Evolutionary conservation across 1,140 invertebrate species (phyloP), one percentile per base, ranked within the genome.

Genomic region (Drosophila orosa): DNA sequence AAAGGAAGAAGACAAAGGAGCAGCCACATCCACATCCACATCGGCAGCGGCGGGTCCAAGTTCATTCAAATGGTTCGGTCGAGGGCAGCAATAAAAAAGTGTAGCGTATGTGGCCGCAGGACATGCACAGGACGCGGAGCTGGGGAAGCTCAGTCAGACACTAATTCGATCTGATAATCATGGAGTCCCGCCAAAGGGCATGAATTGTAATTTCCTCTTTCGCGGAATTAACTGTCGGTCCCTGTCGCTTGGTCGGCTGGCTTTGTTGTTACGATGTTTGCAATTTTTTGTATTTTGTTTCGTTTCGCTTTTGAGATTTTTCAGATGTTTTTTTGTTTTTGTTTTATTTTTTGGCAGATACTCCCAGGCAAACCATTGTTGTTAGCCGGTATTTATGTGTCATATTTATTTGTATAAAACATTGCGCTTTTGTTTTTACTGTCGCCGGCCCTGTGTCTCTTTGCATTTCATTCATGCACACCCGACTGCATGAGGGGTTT

Each of bases 111-210:
- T 87, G 69, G 59, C 81, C 81, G 63, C 78, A 85, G 81, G 81
- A 86, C 60, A 74, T 79, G 60, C 29, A 48, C 47, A 31, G 54
- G 67, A 24, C n/a, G 48, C 27, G 29, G 19, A 56, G 50, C 31
- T 48, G 29, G 35, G 39, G 45, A 62, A 72, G 76, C 65, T 61
- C 80, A 45, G 74, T 69, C 90, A 81, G 80, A 91, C 90, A 89
- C 90, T 91, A 91, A 91, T 91, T 91, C 90, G 90, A 91, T 91
- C 86, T 79, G 90, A 91, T 91, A 91, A 91, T 91, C 81, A 90
- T 89, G 87, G 80, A 87, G 71, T 83, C 66, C 82, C 80, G 90
- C 90, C 90, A 90, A 90, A 91, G 90, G 90, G 90, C 90, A 91
- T 81, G 84, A 91, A 91, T 90, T 91, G 90, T 91, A 91, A 91